phyloP scores from a whole-genome alignment of 2,888 invertebrate species.

The Eueremaeus valkanovi region DNA sequence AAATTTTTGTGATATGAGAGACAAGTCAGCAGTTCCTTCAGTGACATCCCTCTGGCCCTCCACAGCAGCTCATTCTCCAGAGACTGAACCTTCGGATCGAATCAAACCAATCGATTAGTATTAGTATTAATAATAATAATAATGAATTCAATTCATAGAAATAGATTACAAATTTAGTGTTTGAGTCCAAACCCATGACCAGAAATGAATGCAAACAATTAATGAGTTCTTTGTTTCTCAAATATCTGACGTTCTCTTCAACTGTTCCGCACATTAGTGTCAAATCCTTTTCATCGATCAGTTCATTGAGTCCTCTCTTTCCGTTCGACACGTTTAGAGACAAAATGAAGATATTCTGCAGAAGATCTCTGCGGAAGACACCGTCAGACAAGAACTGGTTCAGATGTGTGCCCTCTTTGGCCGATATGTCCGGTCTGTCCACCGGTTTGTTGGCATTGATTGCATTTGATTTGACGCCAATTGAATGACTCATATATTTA shows the following conservation, averaged over 20 bases:
- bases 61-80: slow-evolving; percentile 37
- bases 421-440: neutral
- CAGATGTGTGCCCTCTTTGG: neutral
- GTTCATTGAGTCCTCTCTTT: neutral
- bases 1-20: slow-evolving; percentile 14
- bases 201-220: slow-evolving; percentile 34
- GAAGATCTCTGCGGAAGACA: neutral
- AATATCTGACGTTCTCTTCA: neutral
- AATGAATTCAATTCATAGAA: neutral
- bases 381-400: neutral
- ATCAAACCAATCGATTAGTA: no score
- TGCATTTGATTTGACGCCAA: neutral
- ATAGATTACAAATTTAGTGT: neutral
- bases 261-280: neutral
- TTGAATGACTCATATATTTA: neutral
- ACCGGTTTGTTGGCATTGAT: neutral
- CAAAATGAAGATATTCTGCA: slow-evolving; percentile 4
- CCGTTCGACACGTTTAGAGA: neutral
- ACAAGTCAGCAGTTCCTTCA: slow-evolving; percentile 1
- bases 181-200: slow-evolving; percentile 24
- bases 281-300: slow-evolving; percentile 15
- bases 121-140: neutral
- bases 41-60: neutral
- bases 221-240: neutral
- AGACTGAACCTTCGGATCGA: slow-evolving; percentile 5